Base-by-base conservation (phyloP, 2,797 vertebrate genomes). In the Ceryle rudis region DNA sequence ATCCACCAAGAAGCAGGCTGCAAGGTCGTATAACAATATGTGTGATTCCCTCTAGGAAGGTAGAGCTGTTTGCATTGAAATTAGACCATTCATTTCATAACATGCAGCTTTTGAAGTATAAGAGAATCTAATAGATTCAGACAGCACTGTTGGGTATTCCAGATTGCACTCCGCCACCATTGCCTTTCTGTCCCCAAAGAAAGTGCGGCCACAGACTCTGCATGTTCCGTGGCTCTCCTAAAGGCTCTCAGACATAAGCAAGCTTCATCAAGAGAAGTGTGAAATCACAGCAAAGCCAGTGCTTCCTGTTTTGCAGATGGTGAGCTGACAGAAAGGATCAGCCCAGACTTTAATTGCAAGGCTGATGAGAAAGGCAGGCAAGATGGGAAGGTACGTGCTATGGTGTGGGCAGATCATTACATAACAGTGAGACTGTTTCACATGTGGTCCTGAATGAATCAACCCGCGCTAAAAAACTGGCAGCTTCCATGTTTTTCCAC, bases 321-420 rank as follows among this genome's bases (percentile, higher is more conserved):
- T 96, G 89, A 96, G 95, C 94, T 97, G 95, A 96, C 97, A 97
- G 95, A 88, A 97, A 93, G 78, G 80, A 97, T 97, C 96, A 97
- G 80, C 83, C 81, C 71, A 92, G 91, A 41, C 71, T 97, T 88
- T 97, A 97, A 96, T 96, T 96, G 92, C 92, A 18, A 89, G 95
- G 91, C 90, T 67, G 90, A 93, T 91, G 85, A 91, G 80, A 83
- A 88, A 95, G 84, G 87, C 90, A 87, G 81, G 93, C 90, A 85
- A 73, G 88, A 96, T 47, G 87, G 92, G 94, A 86, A 86, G 81
- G 70, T 94, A 22, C 9, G 2, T 29, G 66, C 12, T 91, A 75
- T 6, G 70, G 80, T 80, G 92, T 89, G 92, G 97, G 93, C 91
- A 94, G 90, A 88, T 2, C 39, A 6, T 97, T 96, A 75, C 42